Evolutionary conservation across 53 echinoderm and acorn worm species (phyloP).

Genomic region (Holothuria leucospilota): DNA sequence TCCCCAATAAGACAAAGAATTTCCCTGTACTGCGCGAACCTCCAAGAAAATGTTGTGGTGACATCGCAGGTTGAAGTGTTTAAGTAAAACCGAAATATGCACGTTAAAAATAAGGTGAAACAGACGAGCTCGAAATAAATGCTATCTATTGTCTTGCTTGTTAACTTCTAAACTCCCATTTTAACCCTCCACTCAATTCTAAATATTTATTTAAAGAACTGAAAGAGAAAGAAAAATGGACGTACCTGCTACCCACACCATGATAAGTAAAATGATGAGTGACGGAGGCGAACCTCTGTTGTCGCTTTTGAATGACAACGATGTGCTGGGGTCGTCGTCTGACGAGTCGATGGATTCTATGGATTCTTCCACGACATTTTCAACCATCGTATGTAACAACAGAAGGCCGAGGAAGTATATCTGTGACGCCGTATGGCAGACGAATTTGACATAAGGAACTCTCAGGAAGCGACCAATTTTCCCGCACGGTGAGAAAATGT

Average conservation of each 20-base stretch:
- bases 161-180: no score
- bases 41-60: no score
- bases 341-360: neutral
- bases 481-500: constrained; percentile 87
- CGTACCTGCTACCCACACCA: constrained; percentile 91
- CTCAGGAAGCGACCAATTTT: constrained; percentile 79
- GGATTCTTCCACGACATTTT: constrained; percentile 36
- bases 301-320: constrained; percentile 12
- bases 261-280: constrained; percentile 75
- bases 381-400: constrained; percentile 83
- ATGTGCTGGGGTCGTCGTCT: neutral
- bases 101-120: no score
- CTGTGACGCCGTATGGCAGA: constrained; percentile 94
- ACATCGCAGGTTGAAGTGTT: no score
- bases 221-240: neutral
- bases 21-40: no score
- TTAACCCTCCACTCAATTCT: no score
- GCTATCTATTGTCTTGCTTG: no score
- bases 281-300: constrained; percentile 51
- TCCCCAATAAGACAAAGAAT: no score
- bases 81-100: no score
- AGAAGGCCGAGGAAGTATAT: constrained; percentile 84
- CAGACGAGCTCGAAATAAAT: no score
- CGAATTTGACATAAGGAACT: constrained; percentile 97
- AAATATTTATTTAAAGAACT: neutral